Conservation (phyloP, 1,140 invertebrate genomes). For the Calephelis nemesis region DNA sequence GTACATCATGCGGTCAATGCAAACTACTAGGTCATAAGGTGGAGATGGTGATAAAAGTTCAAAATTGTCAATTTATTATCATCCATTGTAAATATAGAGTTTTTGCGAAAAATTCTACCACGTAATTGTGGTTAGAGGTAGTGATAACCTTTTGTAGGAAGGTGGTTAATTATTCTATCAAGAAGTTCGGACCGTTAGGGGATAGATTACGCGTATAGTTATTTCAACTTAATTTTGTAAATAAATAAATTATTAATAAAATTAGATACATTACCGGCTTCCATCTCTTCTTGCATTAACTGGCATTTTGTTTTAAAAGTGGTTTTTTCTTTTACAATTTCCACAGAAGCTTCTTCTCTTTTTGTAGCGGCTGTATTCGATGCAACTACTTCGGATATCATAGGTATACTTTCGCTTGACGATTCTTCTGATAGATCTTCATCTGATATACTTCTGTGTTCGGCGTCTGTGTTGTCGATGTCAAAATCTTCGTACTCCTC, state of each 20-base stretch:
- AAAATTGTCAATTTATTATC: not conserved
- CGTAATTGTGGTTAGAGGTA: too few species aligned
- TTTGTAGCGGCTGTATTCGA: slow-evolving; percentile 42
- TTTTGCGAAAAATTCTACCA: too few species aligned
- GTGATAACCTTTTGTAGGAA: too few species aligned
- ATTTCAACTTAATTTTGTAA: not conserved
- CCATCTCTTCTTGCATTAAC: slow-evolving; percentile 61
- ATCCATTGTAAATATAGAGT: slow-evolving; percentile 7
- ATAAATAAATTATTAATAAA: not conserved
- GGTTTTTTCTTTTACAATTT: slow-evolving; percentile 50
- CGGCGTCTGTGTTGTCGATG: slow-evolving; percentile 41
- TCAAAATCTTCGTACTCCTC: slow-evolving; percentile 66
- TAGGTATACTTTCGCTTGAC: slow-evolving; percentile 38
- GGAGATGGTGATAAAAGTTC: too few species aligned
- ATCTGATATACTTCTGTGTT: slow-evolving; percentile 40
- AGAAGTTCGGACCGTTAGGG: too few species aligned
- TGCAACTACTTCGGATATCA: slow-evolving; percentile 51
- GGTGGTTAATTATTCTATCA: too few species aligned
- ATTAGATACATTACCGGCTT: slow-evolving; percentile 45
- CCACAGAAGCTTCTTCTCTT: slow-evolving; percentile 60
- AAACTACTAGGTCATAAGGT: too few species aligned
- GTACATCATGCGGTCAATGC: too few species aligned
- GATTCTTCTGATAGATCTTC: slow-evolving; percentile 30
- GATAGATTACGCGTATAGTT: not conserved
- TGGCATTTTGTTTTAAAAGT: slow-evolving; percentile 68